phyloP scores from a whole-genome alignment of 1,140 invertebrate species.

The Bombus vancouverensis region DNA sequence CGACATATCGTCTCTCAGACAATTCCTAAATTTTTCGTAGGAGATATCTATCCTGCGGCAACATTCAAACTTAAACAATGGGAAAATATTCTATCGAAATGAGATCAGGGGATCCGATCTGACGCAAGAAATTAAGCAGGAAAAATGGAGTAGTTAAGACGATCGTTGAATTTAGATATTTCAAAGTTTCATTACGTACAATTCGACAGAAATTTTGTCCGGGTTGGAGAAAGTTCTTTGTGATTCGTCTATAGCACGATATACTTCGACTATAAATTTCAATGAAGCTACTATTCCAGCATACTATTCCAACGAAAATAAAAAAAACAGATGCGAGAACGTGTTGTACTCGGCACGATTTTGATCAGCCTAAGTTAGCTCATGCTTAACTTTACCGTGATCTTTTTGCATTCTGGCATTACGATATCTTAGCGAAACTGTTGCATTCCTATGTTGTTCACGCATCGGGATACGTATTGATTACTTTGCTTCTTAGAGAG shows the following conservation, averaged over 20 bases:
- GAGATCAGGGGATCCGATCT: not conserved
- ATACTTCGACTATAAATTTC: conserved; percentile 45
- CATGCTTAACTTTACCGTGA: not conserved
- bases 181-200: not conserved
- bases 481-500: not conserved
- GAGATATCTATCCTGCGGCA: too few species aligned
- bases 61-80: not conserved
- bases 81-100: too few species aligned
- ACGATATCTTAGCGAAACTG: not conserved
- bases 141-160: not conserved
- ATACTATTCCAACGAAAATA: not conserved
- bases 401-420: not conserved
- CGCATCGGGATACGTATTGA: not conserved
- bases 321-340: conserved; percentile 3
- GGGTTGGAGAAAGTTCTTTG: conserved; percentile 43
- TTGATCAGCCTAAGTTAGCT: not conserved
- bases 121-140: not conserved
- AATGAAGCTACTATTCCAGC: conserved; percentile 6
- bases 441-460: not conserved
- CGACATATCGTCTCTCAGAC: too few species aligned
- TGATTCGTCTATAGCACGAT: conserved; percentile 12
- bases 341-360: not conserved
- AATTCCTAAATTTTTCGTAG: too few species aligned
- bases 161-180: not conserved
- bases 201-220: conserved; percentile 24